Evolutionary conservation across 2,113 vertebrate species (phyloP), one percentile per base, ranked within the genome.

Genomic region (Rhinolophus ferrumequinum): DNA sequence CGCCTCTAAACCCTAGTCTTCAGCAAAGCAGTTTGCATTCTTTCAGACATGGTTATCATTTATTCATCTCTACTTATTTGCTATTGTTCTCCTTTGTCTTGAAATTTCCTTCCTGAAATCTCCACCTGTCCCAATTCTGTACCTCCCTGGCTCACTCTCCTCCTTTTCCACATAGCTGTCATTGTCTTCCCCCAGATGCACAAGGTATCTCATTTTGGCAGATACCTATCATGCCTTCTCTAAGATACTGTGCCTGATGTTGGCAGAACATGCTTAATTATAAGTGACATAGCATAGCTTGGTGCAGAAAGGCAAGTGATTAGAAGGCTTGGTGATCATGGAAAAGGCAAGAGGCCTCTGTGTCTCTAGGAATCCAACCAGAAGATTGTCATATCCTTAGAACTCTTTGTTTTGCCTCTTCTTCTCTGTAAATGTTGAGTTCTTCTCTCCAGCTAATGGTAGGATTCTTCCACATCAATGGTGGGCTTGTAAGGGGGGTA

Each of bases 231-330:
- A 21, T 73, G 38, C 33, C 28, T 90, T 8, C 60, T 79, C 30
- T 80, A 52, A 70, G 50, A 77, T 92, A 64, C 11, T 41, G 9
- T 52, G 62, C 15, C 33, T 86, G 5, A 21, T n/a, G 4, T 62
- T 97, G 73, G n/a, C 60, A 91, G 33, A 93, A 86, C 9, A 28
- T 11, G 84, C 30, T 75, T 92, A 41, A 44, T 56, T 92, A 3
- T 64, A 79, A 67, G 21, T 38, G 52, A 21, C 35, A 92, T 44
- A 95, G 73, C 12, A 6, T 77, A 67, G 9, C 35, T 62, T 82
- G 47, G 18, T 26, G 90, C 47, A 93, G 90, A 93, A 77, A 93
- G 28, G 44, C 76, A 93, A 47, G 30, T 52, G 30, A 64, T 80
- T 75, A 64, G 62, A 90, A 95, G 84, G 22, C 3, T 44, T 83